A percentile compares a stretch with the other conserved stretches of the same genome.
These are phyloP conservation scores for Eulemur mongoz DNA, from an alignment of 2,797 vertebrate species.

Conservation along the genomic window DNA sequence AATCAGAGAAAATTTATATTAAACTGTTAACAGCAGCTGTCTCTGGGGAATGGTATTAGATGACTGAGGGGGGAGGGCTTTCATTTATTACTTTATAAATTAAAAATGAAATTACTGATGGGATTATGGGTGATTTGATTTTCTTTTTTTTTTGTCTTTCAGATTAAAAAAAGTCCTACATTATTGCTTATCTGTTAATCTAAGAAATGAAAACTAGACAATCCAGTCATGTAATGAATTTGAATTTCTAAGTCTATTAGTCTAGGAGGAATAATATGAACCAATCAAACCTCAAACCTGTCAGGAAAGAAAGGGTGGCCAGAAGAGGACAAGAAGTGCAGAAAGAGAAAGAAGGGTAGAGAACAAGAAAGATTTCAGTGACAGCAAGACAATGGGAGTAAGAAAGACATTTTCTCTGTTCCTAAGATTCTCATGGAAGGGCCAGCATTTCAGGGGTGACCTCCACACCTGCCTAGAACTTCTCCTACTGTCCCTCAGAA, in stretches of 20 bases:
- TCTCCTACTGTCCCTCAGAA: neutral
- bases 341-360: neutral
- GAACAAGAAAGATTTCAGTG: neutral
- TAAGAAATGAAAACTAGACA: constrained; percentile 48
- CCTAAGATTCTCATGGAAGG: neutral
- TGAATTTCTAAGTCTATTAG: constrained; percentile 45
- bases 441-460: neutral
- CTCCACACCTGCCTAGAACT: neutral
- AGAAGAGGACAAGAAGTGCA: neutral
- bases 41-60: neutral
- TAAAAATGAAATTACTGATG: constrained; percentile 40
- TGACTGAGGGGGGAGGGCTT: neutral
- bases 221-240: neutral
- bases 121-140: neutral
- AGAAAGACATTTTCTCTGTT: neutral
- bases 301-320: neutral
- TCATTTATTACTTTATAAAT: constrained; percentile 6
- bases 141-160: neutral
- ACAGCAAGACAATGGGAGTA: neutral
- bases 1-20: constrained; percentile 10
- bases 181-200: neutral
- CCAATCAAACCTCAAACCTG: neutral
- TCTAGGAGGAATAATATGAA: neutral
- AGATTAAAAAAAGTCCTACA: neutral
- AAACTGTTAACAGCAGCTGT: neutral